Percentiles rank a stretch among this genome's conserved stretches.
phyloP scores from a whole-genome alignment of 1,140 invertebrate genomes.

The Drosophila novamexicana region DNA sequence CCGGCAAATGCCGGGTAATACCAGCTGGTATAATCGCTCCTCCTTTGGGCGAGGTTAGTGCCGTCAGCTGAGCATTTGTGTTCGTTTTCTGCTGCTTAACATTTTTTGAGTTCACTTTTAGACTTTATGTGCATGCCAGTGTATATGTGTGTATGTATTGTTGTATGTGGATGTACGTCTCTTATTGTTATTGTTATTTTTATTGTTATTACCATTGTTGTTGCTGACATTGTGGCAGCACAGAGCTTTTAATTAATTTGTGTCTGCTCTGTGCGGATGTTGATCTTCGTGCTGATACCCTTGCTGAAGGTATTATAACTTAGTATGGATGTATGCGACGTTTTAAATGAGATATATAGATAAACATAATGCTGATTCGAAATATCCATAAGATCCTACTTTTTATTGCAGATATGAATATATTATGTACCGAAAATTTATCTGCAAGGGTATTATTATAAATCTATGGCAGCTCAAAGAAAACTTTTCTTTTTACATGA shows the following conservation, averaged over 20 bases:
- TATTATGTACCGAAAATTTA: too few species aligned
- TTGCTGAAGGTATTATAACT: neutral
- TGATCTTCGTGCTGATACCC: neutral
- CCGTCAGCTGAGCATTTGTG: neutral
- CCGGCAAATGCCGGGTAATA: too few species aligned
- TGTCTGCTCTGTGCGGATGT: conserved; percentile 11
- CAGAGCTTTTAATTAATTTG: conserved; percentile 40
- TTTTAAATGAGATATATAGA: neutral
- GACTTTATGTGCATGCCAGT: neutral
- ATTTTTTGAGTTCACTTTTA: neutral
- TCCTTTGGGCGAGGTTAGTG: conserved; percentile 14
- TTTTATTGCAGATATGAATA: too few species aligned
- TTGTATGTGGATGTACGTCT: neutral
- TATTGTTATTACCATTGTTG: conserved; percentile 16
- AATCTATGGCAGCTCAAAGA: too few species aligned
- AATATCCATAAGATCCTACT: too few species aligned
- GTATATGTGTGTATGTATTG: neutral
- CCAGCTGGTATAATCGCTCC: neutral
- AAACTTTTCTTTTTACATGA: too few species aligned
- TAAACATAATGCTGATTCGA: neutral
- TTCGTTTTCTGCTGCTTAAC: conserved; percentile 1
- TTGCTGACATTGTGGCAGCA: conserved; percentile 1
- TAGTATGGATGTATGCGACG: neutral
- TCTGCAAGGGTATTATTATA: too few species aligned
- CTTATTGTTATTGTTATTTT: conserved; percentile 22